Percentiles rank a stretch among this genome's conserved stretches.
Conservation (phyloP, 2,888 invertebrate species). For the Euplagia quadripunctaria region DNA sequence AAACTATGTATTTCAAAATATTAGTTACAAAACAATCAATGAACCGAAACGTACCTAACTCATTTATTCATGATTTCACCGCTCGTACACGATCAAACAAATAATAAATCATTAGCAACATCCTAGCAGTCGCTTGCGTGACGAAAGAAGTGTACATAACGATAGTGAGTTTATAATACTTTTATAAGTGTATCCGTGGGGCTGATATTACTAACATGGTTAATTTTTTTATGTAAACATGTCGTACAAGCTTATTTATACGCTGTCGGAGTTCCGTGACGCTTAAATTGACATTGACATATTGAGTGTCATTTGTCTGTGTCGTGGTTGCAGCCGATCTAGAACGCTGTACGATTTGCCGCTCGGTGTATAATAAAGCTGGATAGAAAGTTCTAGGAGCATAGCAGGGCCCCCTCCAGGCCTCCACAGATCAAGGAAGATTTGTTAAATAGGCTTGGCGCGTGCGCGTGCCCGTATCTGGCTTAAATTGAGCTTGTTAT, state of each 20-base stretch:
- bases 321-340: background rate
- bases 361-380: background rate
- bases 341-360: background rate
- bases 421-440: too few species aligned
- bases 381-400: background rate
- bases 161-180: slow-evolving; percentile 24
- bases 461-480: too few species aligned
- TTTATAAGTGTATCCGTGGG: slow-evolving; percentile 29
- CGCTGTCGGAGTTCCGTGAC: slow-evolving; percentile 11
- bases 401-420: too few species aligned
- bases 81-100: slow-evolving; percentile 22
- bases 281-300: slow-evolving; percentile 3
- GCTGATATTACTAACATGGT: slow-evolving; percentile 25
- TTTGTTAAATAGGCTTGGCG: too few species aligned
- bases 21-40: slow-evolving; percentile 15
- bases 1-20: background rate
- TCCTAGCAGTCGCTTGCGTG: slow-evolving; percentile 49
- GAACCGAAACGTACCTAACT: slow-evolving; percentile 22
- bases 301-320: slow-evolving; percentile 13
- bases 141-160: slow-evolving; percentile 32
- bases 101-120: slow-evolving; percentile 42
- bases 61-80: slow-evolving; percentile 30
- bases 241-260: slow-evolving; percentile 24
- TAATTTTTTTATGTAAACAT: slow-evolving; percentile 34
- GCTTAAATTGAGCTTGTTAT: too few species aligned